Evolutionary conservation across 92 coral and sea anemone species (phyloP).

Genomic region (Paragorgia papillata): DNA sequence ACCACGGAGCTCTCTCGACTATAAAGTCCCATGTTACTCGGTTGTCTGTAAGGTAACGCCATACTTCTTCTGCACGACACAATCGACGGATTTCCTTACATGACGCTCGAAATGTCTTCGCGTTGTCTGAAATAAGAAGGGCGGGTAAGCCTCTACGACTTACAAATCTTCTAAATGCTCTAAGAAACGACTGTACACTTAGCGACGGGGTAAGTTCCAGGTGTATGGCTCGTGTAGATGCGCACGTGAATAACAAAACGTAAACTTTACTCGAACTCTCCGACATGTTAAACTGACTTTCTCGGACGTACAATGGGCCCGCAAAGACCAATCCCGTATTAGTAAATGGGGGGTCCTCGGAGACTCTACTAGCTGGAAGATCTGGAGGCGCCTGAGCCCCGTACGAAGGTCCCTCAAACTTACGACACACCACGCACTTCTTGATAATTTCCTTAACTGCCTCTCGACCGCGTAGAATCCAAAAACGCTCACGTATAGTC

Average conservation of each 20-base stretch:
- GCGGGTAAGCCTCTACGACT: conserved; percentile 37
- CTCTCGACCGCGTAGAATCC: conserved; percentile 56
- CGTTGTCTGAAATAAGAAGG: conserved; percentile 26
- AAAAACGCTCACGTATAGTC: too few species aligned
- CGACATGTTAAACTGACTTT: conserved; percentile 5
- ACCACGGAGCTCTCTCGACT: conserved; percentile 52
- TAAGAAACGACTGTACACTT: conserved; percentile 41
- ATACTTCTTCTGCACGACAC: conserved; percentile 33
- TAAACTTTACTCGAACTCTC: neutral
- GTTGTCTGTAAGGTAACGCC: conserved; percentile 36
- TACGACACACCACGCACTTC: conserved; percentile 47
- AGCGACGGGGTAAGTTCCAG: conserved; percentile 49
- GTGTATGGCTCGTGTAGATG: conserved; percentile 59
- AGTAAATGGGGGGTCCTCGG: conserved; percentile 57
- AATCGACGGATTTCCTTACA: conserved; percentile 19
- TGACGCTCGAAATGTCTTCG: conserved; percentile 32
- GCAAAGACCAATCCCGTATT: conserved; percentile 51
- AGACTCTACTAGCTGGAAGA: conserved; percentile 49
- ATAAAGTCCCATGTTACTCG: conserved; percentile 44
- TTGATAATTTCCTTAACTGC: conserved; percentile 31
- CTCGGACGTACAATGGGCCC: conserved; percentile 53
- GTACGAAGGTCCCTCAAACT: conserved; percentile 35
- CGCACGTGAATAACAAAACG: conserved; percentile 52
- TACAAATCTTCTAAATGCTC: conserved; percentile 21
- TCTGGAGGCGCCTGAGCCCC: conserved; percentile 38